Evolutionary conservation across 2,113 vertebrate genomes (phyloP).

Genomic region (Rhinogobius similis): DNA sequence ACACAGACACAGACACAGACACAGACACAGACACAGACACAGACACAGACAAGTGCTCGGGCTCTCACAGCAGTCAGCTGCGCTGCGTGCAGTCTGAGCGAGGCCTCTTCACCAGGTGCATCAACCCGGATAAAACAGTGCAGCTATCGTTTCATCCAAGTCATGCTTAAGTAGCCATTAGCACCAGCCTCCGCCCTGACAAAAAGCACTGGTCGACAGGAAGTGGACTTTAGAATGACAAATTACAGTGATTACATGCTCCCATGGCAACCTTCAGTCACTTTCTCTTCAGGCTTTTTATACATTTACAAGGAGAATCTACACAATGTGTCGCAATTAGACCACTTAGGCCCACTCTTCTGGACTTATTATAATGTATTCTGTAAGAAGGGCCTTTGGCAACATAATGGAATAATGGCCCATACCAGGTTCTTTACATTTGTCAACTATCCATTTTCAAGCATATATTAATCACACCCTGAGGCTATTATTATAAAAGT

Average conservation of each 20-base stretch:
- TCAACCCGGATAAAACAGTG: too few species aligned
- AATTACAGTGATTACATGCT: constrained; percentile 1
- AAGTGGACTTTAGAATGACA: constrained; percentile 1
- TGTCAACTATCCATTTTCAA: neutral
- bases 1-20: too few species aligned
- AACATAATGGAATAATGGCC: neutral
- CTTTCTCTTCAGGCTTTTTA: neutral
- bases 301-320: neutral
- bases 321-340: neutral
- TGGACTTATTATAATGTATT: neutral
- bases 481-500: too few species aligned
- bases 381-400: neutral
- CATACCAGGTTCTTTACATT: neutral
- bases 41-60: too few species aligned
- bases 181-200: neutral
- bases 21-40: too few species aligned
- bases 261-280: neutral
- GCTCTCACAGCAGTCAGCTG: too few species aligned
- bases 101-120: too few species aligned
- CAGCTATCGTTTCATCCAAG: too few species aligned
- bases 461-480: neutral
- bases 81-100: too few species aligned
- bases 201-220: neutral
- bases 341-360: neutral
- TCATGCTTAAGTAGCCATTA: too few species aligned